A percentile compares a stretch with the other conserved stretches of the same genome.
These are phyloP conservation scores for Tanytarsus gracilentus DNA, from an alignment of 2,888 invertebrate genomes.

Conservation along the genomic window DNA sequence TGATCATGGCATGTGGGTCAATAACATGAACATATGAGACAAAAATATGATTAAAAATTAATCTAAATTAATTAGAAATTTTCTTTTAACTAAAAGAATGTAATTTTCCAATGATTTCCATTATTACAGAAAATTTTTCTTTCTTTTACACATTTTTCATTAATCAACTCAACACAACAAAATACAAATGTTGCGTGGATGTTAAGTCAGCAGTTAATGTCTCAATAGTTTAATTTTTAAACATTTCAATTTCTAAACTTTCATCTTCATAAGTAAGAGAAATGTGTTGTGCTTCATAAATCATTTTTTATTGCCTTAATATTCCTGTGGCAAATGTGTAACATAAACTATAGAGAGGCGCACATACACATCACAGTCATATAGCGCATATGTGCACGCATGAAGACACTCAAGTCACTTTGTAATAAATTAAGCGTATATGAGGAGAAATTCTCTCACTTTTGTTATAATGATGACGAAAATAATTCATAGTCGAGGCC, in stretches of 20 bases:
- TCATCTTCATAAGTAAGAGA: slow-evolving; percentile 14
- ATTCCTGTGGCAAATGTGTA: slow-evolving; percentile 13
- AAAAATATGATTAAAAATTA: no score
- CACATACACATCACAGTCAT: no score
- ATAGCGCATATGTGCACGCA: no score
- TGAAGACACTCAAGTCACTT: neutral
- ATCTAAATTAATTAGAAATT: no score
- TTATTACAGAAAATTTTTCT: no score
- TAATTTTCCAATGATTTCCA: no score
- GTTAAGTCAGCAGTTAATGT: slow-evolving; percentile 11
- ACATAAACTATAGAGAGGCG: neutral
- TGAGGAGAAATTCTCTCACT: neutral
- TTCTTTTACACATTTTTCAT: no score
- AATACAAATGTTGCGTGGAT: no score
- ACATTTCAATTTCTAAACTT: slow-evolving; percentile 13
- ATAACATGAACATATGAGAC: no score
- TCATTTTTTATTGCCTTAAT: slow-evolving; percentile 26
- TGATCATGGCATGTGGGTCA: no score
- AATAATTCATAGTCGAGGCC: slow-evolving; percentile 9
- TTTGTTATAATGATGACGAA: neutral
- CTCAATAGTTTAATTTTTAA: slow-evolving; percentile 17
- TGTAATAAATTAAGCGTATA: slow-evolving; percentile 1
- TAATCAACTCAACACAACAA: no score
- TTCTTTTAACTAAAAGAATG: no score
- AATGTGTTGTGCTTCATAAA: slow-evolving; percentile 20